Conservation (phyloP, 35 echinoderm and acorn worm species). For the Amphiura filiformis region DNA sequence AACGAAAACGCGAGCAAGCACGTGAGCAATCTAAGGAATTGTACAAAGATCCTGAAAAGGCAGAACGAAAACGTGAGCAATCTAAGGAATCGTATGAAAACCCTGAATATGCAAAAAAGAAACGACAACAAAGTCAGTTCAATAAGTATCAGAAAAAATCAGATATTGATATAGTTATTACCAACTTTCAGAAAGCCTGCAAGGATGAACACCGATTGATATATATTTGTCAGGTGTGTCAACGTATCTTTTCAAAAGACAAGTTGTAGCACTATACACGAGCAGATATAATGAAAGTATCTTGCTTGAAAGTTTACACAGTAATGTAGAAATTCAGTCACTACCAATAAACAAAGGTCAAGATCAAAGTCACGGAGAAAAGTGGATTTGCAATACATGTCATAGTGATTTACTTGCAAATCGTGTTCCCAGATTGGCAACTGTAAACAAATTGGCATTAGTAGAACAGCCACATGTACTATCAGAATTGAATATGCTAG, state of each 20-base stretch:
- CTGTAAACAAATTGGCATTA: conserved; percentile 18
- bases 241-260: not conserved
- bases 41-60: not conserved
- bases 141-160: not conserved
- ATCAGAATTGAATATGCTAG: conserved; percentile 16
- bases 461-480: conserved; percentile 4
- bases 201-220: not conserved
- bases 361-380: not conserved
- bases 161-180: not conserved
- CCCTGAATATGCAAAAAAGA: not conserved
- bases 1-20: not conserved
- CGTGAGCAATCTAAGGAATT: not conserved
- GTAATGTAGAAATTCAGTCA: not conserved
- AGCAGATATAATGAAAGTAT: not conserved
- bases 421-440: not conserved
- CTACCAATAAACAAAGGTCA: not conserved
- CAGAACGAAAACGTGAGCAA: not conserved
- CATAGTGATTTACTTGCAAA: not conserved
- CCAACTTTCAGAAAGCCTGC: not conserved
- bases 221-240: not conserved
- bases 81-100: not conserved
- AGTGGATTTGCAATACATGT: not conserved
- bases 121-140: not conserved
- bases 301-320: not conserved
- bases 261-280: not conserved